Evolutionary conservation across 2,888 invertebrate species (phyloP), one percentile per base, ranked within the genome.

Genomic region (Dynastes tityus): DNA sequence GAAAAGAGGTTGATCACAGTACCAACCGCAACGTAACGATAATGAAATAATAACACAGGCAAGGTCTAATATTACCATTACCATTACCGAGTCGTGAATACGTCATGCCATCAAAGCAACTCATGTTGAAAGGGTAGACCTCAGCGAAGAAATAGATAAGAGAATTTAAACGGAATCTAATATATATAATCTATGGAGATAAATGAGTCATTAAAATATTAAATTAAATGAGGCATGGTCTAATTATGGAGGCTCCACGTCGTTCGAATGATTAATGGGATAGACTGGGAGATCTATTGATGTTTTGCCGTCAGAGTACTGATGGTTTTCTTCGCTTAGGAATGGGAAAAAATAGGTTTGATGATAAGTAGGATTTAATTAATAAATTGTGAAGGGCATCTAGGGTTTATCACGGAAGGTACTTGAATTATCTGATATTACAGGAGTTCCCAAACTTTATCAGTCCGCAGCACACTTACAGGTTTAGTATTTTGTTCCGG

Each of bases 161-260:
- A 13, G 32, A 37, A 45, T 40, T 45, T 67, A 67, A 45, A 45
- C 22, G 16, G 40, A 45, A 16, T 40, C n/a, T 67, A 67, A 67
- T 67, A 67, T 22, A 40, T 67, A 67, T 67, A 67, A 67, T 67
- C 45, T 45, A 27, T 9, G 16, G 6, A 64, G 64, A 67, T 67
- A 67, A 67, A 67, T 67, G 67, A 67, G 67, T 67, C 67, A 16
- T 67, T 67, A 67, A 67, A 67, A 67, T 67, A 67, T 67, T 67
- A 67, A 67, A 67, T 67, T 67, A 67, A 67, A 67, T 49, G 67
- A 67, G 37, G 16, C 45, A 45, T 45, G 45, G 65, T 67, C 22
- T 67, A 67, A 67, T 40, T 22, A 45, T 67, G 45, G 40, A 45
- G 29, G 27, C 29, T 61, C 29, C 27, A 67, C 40, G 45, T 67